phyloP scores from a whole-genome alignment of 1,140 invertebrate species.

The Magallana gigas region DNA sequence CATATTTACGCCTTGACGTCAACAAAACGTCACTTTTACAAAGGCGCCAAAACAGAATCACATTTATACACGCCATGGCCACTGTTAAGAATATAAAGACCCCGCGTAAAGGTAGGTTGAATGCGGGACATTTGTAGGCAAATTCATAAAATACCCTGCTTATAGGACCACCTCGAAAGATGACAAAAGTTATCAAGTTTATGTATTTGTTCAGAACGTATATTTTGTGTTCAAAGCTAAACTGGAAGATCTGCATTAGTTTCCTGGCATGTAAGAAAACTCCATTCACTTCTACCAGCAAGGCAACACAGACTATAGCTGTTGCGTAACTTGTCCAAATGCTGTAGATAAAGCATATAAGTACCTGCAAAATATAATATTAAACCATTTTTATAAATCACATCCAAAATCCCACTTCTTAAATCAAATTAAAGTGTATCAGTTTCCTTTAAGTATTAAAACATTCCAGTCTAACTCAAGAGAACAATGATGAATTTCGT shows the following conservation, averaged over 20 bases:
- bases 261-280: slow-evolving; percentile 72
- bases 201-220: slow-evolving; percentile 59
- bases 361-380: slow-evolving; percentile 51
- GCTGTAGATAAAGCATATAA: slow-evolving; percentile 68
- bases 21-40: background rate
- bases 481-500: no score
- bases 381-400: no score
- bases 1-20: no score
- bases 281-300: slow-evolving; percentile 69
- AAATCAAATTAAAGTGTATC: no score
- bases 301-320: slow-evolving; percentile 64
- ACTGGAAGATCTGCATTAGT: slow-evolving; percentile 68
- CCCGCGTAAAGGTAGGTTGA: background rate
- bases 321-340: slow-evolving; percentile 53
- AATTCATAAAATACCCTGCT: slow-evolving; percentile 32
- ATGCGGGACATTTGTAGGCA: slow-evolving; percentile 8
- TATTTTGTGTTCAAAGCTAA: slow-evolving; percentile 53
- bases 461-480: no score
- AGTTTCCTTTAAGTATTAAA: no score
- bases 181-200: slow-evolving; percentile 66
- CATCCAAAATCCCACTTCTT: no score
- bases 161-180: slow-evolving; percentile 61
- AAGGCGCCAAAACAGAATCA: background rate
- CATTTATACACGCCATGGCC: background rate
- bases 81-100: background rate